Evolutionary conservation across 2,888 invertebrate species (phyloP), one percentile per base, ranked within the genome.

Genomic region (Melitaea athalia): DNA sequence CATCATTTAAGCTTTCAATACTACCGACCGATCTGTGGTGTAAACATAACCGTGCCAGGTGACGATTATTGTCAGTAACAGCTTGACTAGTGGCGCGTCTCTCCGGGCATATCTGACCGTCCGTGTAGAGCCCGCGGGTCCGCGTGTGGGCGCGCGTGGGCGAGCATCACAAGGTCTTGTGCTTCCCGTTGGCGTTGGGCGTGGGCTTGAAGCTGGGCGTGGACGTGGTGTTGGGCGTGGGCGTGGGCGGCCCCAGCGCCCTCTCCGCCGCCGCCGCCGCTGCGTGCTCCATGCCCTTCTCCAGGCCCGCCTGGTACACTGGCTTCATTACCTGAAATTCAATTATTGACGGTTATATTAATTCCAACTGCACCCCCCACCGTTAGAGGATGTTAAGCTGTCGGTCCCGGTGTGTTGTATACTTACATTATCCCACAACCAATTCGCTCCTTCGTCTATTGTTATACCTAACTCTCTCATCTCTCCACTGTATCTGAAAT

Each of bases 351-450:
- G 38, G 4, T 38, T 7, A 0, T 7, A 38, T 38, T 38, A 38
- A 38, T 38, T 8, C 24, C 24, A 24, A 24, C 24, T 24, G 24
- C 24, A 24, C 1, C 3, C 24, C 24, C 24, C 24, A 24, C 24
- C 1, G 24, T 24, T 24, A 24, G 24, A 24, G 24, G 1, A 24
- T 3, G 24, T 24, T 24, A 24, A 24, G 24, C 24, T n/a, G n/a
- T n/a, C n/a, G n/a, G n/a, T n/a, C n/a, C n/a, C n/a, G n/a, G n/a
- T n/a, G 24, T 24, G 24, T 24, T 38, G 38, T 38, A 3, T 69
- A 95, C 97, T 95, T 92, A 98, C 97, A 87, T 96, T 97, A 82
- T 98, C 98, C 99, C 99, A 99, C 75, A 98, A 93, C 74, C 95
- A 90, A 78, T 95, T 96, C 4, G 99, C 98, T 72, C 96, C 88